Percentiles rank a stretch among this genome's conserved stretches.
phyloP scores from a whole-genome alignment of 2,888 invertebrate species.

The Boloria euphrosyne region DNA sequence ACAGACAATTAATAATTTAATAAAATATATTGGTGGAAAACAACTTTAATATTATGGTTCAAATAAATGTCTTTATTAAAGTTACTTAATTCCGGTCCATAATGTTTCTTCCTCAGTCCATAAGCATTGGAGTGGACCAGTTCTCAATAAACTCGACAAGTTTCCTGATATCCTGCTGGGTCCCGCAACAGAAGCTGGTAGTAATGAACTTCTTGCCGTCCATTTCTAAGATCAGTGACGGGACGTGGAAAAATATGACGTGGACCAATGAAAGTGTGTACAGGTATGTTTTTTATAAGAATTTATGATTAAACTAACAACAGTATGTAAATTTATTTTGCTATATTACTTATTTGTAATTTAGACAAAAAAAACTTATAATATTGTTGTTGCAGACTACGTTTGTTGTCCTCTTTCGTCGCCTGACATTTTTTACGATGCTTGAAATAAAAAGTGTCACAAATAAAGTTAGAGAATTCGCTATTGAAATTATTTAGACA shows the following conservation, averaged over 20 bases:
- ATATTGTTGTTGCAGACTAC: not conserved
- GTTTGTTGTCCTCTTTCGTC: no score
- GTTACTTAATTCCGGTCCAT: not conserved
- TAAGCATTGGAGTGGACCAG: constrained; percentile 85
- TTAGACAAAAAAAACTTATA: not conserved
- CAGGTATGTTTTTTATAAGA: constrained; percentile 29
- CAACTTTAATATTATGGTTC: no score
- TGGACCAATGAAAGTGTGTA: constrained; percentile 85
- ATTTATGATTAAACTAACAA: no score
- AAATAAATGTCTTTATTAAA: not conserved
- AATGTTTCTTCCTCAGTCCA: constrained; percentile 58
- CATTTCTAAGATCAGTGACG: constrained; percentile 78
- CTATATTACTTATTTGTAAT: not conserved
- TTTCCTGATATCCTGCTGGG: constrained; percentile 85
- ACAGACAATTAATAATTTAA: no score
- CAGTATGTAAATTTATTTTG: no score
- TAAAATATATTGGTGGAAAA: no score
- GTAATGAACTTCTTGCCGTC: constrained; percentile 86
- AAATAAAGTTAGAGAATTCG: no score
- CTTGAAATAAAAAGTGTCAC: no score
- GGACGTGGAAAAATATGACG: constrained; percentile 78
- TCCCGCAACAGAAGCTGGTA: constrained; percentile 68
- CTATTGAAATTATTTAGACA: not conserved
- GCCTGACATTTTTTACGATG: no score
- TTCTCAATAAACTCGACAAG: constrained; percentile 84